Base-by-base conservation (phyloP, 2,113 vertebrate genomes). In the Cyanoderma ruficeps region DNA sequence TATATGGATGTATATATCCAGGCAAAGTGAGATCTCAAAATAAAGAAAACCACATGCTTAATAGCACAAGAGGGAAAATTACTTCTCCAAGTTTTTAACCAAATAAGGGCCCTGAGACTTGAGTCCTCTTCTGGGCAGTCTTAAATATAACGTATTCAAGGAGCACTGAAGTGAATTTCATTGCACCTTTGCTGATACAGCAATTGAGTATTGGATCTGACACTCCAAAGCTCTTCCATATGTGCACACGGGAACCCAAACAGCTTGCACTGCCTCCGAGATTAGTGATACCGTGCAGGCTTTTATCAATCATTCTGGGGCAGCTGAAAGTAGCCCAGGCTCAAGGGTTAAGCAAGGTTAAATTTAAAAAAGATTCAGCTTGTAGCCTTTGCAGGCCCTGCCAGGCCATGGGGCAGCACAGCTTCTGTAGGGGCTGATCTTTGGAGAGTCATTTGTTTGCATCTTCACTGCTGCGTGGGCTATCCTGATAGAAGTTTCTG, bases 71-170 rank as follows among this genome's bases (percentile, higher is more conserved):
- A 1, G 56, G 94, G 89, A 84, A 97, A 97, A 95, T 96, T 85
- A 79, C 93, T 96, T 94, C 96, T 95, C 89, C 92, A 91, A 93
- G 94, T 96, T 97, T 97, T 97, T 97, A 97, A 95, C 96, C 82
- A 96, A 96, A 95, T 91, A 90, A 71, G 31, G 86, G 84, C 89
- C 61, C 86, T 8, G 24, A 92, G 96, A 96, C 74, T 61, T 35
- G 57, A 93, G 89, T 85, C 82, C 77, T 95, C 87, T 89, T 63
- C 92, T 68, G 56, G 5, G 1, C 31, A 77, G 11, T 47, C 83
- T 96, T 75, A 90, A 89, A 79, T 57, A 90, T 85, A 89, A 87
- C 42, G 4, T 59, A 41, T 92, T 80, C 86, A 93, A 89, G 87
- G 79, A 96, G 89, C 92, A 97, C 87, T 94, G 95, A 97, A 91